Base-by-base conservation (phyloP, 23 tunicate genomes). In the Phallusia fumigata region DNA sequence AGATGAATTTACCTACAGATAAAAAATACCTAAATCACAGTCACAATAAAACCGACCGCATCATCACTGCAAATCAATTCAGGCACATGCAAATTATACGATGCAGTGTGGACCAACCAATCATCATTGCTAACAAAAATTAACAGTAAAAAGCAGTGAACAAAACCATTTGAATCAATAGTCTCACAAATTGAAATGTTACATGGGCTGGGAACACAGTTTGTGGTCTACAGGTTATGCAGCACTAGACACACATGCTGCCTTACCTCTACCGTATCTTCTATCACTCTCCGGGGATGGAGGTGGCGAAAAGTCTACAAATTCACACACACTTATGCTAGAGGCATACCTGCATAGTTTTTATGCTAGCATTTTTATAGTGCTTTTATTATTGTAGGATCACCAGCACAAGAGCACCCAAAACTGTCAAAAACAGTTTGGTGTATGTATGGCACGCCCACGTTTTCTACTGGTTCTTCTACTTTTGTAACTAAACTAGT, bases 271-370 rank as follows among this genome's bases (percentile, higher is more conserved):
- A 18, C 83, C 32, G 35, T 65, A 79, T 34, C 88, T 36, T 33
- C 52, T 64, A 80, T 58, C 90, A 30, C n/a, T 26, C 30, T 65
- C 83, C 33, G 90, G 90, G 73, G 90, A 86, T 0, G 90, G 90
- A n/a, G 90, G 90, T 30, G 90, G 90, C 10, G 84, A 80, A 51
- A 73, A 80, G 49, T 76, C 88, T 76, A 77, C 69, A 58, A 58
- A 58, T 58, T 24, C 28, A 58, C 69, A 58, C 69, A 21, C 69
- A 40, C 47, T 40, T 40, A 40, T 40, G 47, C 47, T 3, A 40
- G 47, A 10, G 5, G 47, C 47, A 40, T 40, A 40, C n/a, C n/a
- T n/a, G n/a, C n/a, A n/a, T n/a, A n/a, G n/a, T n/a, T n/a, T n/a
- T n/a, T n/a, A n/a, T n/a, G n/a, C n/a, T n/a, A n/a, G n/a, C n/a